Base-by-base conservation (phyloP, 2,888 invertebrate genomes). In the Drosophila merina region DNA sequence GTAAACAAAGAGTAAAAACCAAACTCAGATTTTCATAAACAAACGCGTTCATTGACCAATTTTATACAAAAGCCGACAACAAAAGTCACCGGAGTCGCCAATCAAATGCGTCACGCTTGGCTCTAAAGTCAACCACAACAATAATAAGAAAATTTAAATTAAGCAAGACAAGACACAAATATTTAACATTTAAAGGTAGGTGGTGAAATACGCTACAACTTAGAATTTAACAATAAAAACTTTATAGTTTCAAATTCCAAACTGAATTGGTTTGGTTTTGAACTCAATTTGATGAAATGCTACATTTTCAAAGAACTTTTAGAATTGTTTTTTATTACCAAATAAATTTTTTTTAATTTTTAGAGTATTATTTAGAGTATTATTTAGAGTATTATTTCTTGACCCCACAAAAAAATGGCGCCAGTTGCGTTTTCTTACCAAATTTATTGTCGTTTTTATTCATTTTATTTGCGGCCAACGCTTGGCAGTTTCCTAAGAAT, bases 41-140 rank as follows among this genome's bases (percentile, higher is more conserved):
- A 79, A 72, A 59, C 64, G 86, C 88, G 82, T 82, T 88, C 82
- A 82, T 86, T 82, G 88, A 88, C 82, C 82, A 80, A 74, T 50
- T 60, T 47, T 9, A 63, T 45, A 63, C 40, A 45, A 58, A 10
- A n/a, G n/a, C 55, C 60, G 66, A 42, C 62, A 78, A 68, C 66
- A 71, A 70, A 72, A 68, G 40, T 64, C 50, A 26, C 6, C 57
- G 28, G 50, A 50, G 49, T 50, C 50, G 49, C 57, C 70, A 56
- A 70, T 62, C 63, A 71, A 72, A 63, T 66, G 69, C 79, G 79
- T 85, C 82, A 82, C 79, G 69, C 71, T 79, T 51, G 42, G 42
- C 51, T 64, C 76, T 55, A 54, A 72, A 63, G 66, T 63, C 50
- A 66, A 52, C 55, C 55, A 33, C 48, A 64, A 51, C 36, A 56